phyloP scores from a whole-genome alignment of 2,888 invertebrate genomes.

The Rambutsinella grinnellia region DNA sequence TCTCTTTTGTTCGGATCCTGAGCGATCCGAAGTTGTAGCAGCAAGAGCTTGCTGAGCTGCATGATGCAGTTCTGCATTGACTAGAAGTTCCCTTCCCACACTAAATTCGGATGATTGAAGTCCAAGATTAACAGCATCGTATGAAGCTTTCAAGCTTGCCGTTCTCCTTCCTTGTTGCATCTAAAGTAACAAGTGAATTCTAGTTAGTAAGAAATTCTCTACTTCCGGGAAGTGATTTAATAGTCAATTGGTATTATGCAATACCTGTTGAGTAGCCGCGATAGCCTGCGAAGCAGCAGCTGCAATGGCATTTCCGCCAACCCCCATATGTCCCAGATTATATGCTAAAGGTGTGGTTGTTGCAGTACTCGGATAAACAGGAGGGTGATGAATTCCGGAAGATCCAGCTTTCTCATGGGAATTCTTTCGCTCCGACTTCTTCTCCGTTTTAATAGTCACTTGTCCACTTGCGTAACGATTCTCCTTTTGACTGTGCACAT shows the following conservation, averaged over 20 bases:
- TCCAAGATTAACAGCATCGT: conserved; percentile 83
- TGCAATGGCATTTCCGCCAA: conserved; percentile 89
- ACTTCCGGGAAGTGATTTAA: too few species aligned
- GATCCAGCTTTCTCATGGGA: conserved; percentile 61
- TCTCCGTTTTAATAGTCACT: conserved; percentile 59
- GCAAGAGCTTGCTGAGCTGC: conserved; percentile 81
- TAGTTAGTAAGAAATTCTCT: too few species aligned
- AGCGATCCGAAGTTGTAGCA: conserved; percentile 70
- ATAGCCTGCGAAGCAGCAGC: conserved; percentile 97
- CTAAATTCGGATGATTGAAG: conserved; percentile 75
- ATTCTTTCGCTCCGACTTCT: conserved; percentile 64
- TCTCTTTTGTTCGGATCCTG: conserved; percentile 61
- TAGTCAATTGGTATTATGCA: conserved; percentile 49
- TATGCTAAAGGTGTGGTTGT: conserved; percentile 66
- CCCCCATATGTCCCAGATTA: conserved; percentile 83
- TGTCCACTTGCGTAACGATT: conserved; percentile 70
- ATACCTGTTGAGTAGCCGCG: conserved; percentile 93
- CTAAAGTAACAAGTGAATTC: conserved; percentile 72
- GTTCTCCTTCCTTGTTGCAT: conserved; percentile 96
- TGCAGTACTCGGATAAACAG: conserved; percentile 18
- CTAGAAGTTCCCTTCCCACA: conserved; percentile 78
- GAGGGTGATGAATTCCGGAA: conserved; percentile 20
- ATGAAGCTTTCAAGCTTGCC: conserved; percentile 93
- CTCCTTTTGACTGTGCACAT: conserved; percentile 83
- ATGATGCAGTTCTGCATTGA: conserved; percentile 69